Base-by-base conservation (phyloP, 2,888 invertebrate species). In the Parnassius orleans region DNA sequence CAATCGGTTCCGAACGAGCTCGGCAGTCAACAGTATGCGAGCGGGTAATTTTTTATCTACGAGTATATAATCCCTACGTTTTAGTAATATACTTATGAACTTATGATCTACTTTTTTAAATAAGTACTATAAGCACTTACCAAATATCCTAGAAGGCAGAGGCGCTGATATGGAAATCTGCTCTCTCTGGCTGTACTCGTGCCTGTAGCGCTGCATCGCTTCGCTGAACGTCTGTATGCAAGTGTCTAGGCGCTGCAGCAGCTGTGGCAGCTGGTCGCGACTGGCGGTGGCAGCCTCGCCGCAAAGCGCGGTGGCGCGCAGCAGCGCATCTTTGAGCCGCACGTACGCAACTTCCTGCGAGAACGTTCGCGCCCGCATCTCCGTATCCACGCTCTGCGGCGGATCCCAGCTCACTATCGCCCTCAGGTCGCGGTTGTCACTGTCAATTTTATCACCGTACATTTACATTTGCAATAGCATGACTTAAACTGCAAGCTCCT, bases 401-500 rank as follows among this genome's bases (percentile, higher is more conserved):
- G 95, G 94, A 72, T 96, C 95, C 94, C 94, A 96, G 70, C 93
- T 93, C 10, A 94, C 90, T 74, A 95, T 94, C 9, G 95, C 95
- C 65, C 93, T 92, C 41, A 96, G 87, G 82, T 97, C 97, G 51
- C 96, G 93, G 86, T 97, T 97, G 86, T 97, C 96, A 55, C 93
- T 93, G 77, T 68, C 78, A 75, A 33, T 33, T 33, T 24, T 24
- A 24, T 24, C 24, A 24, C 19, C 24, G 24, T 5, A 24, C 24
- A 7, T 24, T 3, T 24, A 24, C 3, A 24, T 24, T 24, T 24
- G 7, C 24, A 24, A 24, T 24, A 24, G 5, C 24, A 24, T 24
- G 24, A 24, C 5, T 24, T 24, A 5, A 19, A 24, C 24, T 24
- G 24, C 24, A 24, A 24, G 24, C 24, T 24, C 24, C 24, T 24